Evolutionary conservation across 2,888 invertebrate species (phyloP), one percentile per base, ranked within the genome.

Genomic region (Parnassius smintheus): DNA sequence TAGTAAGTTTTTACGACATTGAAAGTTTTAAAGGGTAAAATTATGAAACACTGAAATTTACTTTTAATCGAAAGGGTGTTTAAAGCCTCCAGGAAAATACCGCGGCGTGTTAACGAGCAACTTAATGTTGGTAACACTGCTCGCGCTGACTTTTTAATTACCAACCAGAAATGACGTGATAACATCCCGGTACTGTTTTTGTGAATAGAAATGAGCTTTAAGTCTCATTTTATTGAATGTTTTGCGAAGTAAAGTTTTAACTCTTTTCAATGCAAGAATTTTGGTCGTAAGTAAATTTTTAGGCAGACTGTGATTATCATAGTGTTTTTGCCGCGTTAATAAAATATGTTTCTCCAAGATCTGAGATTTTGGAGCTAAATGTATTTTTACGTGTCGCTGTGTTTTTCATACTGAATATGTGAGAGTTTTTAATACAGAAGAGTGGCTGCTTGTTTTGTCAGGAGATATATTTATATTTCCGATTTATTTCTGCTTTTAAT

Each of bases 71-170:
- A 69, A 66, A 69, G 71, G 71, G 74, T 73, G 74, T 73, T 74
- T 65, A 72, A 73, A 65, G 64, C 71, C 68, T 70, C 62, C 68
- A 68, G 71, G 66, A 66, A 66, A 68, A 58, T 68, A 64, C 60
- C 72, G 65, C 72, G 73, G 76, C 59, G 60, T 82, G 86, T 85
- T 87, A 88, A 87, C 86, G 87, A 86, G 82, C 77, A 82, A 82
- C 84, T 89, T 88, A 88, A 85, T 83, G 86, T 82, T 86, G 85
- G 80, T 84, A 83, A 74, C 83, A 81, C 78, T 82, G 81, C 70
- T 69, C 69, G 68, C 9, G 35, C 74, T 85, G 90, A 89, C 91
- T 90, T 90, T 90, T 90, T 90, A 90, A 90, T 90, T 90, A 88
- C 83, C 70, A 72, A 77, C 75, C 79, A 71, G 80, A 81, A 88